phyloP scores from a whole-genome alignment of 2,888 invertebrate genomes.

The Dendrolimus pini region DNA sequence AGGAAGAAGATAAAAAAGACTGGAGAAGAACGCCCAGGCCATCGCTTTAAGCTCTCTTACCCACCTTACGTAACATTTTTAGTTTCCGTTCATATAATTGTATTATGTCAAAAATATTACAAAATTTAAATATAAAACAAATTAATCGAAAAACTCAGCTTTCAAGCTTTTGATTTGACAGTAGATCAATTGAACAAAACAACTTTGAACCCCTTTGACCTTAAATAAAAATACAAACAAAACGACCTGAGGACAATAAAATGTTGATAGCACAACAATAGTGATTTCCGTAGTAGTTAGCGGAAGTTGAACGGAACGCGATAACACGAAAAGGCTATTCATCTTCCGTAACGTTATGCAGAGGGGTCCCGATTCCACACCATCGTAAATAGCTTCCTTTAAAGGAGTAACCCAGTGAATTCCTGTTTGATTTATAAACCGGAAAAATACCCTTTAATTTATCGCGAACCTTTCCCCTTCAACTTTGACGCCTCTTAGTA shows the following conservation, averaged over 20 bases:
- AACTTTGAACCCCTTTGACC: too few relatives aligned
- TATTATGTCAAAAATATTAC: too few relatives aligned
- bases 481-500: slow-evolving; percentile 2
- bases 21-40: too few relatives aligned
- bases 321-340: not conserved
- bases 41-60: too few relatives aligned
- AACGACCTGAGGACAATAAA: not conserved
- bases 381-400: slow-evolving; percentile 13
- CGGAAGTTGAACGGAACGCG: not conserved
- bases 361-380: not conserved
- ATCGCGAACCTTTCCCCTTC: slow-evolving; percentile 25
- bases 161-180: too few relatives aligned
- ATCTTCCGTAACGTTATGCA: not conserved
- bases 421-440: slow-evolving; percentile 36
- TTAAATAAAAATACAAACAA: too few relatives aligned
- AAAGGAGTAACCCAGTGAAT: slow-evolving; percentile 24
- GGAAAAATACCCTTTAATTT: slow-evolving; percentile 37
- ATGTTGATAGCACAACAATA: not conserved
- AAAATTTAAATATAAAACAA: too few relatives aligned
- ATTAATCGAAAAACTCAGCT: too few relatives aligned
- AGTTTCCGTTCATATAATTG: too few relatives aligned
- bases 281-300: not conserved
- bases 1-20: too few relatives aligned
- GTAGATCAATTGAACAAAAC: too few relatives aligned
- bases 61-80: too few relatives aligned